These are phyloP conservation scores for Bradynema listronoti DNA, from an alignment of 1,140 invertebrate species.

Conservation along the genomic window DNA sequence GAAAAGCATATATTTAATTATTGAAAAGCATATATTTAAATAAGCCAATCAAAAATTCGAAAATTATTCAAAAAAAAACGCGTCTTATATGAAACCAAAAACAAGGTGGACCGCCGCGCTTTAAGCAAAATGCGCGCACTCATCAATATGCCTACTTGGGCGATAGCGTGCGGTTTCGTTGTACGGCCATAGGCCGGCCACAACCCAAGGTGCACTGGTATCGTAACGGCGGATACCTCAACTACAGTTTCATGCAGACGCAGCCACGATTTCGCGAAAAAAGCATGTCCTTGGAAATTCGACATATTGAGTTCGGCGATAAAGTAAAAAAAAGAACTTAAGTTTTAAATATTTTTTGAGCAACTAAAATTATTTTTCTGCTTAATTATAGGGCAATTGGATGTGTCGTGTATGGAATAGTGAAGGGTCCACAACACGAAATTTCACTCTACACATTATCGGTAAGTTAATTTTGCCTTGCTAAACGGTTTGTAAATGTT, in stretches of 20 bases:
- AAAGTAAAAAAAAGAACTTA: slow-evolving; percentile 29
- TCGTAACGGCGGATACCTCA: slow-evolving; percentile 39
- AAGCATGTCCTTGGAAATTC: slow-evolving; percentile 11
- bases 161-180: slow-evolving; percentile 41
- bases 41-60: slow-evolving; percentile 2
- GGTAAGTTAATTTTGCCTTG: slow-evolving; percentile 42
- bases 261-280: slow-evolving; percentile 25
- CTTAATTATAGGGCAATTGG: slow-evolving; percentile 46
- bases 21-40: neutral
- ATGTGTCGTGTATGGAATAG: slow-evolving; percentile 54
- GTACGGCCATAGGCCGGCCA: slow-evolving; percentile 41
- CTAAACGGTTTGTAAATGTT: slow-evolving; percentile 2
- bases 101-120: slow-evolving; percentile 36
- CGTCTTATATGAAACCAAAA: neutral
- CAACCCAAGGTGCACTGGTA: slow-evolving; percentile 47
- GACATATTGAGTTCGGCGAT: slow-evolving; percentile 38
- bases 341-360: neutral
- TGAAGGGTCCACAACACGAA: slow-evolving; percentile 45
- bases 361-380: neutral
- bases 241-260: slow-evolving; percentile 36
- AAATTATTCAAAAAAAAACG: neutral
- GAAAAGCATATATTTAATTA: neutral
- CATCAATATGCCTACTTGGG: slow-evolving; percentile 43
- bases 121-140: slow-evolving; percentile 38
- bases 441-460: slow-evolving; percentile 55